Evolutionary conservation across 2,888 invertebrate genomes (phyloP), one percentile per base, ranked within the genome.

Genomic region (Cyaniris semiargus): DNA sequence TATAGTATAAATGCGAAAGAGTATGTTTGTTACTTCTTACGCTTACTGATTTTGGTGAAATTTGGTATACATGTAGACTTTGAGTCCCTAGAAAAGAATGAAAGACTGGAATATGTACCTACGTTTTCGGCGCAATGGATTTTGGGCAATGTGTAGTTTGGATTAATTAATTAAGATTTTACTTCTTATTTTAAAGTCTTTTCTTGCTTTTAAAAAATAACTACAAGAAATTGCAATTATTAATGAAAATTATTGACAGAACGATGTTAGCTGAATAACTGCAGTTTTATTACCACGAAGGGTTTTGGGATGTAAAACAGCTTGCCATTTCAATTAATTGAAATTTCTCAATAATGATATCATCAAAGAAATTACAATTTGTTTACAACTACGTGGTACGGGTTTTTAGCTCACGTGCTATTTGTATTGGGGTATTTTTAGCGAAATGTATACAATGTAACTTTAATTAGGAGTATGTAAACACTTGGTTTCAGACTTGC

Each of bases 391-490:
- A 18, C 60, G 23, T 66, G 13, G 15, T 66, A 27, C 10, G 66
- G 66, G 27, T 27, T 66, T 66, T 66, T 66, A 66, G 66, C 66
- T 27, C 66, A 6, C 15, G 66, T 66, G 23, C 66, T 66, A 71
- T 71, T 71, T 74, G 74, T 74, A 48, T 74, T 74, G 8, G 7
- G 48, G 44, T 74, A 74, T 53, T 74, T 74, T 48, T 53, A 74
- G 44, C 27, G 76, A 81, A 76, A 75, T 23, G 75, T 70, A 76
- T 53, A 34, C 70, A 34, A 70, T 56, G 70, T 76, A 72, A 66
- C 76, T 23, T 74, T 76, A 76, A 75, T 79, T 76, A 79, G 78
- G 75, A 70, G 72, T 56, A 77, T 53, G 76, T 66, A 70, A 77
- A 77, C 53, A 70, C 70, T 70, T 34, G 18, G 18, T 21, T 76